Evolutionary conservation across 2,113 vertebrate genomes (phyloP).

Genomic region (Epinephelus fuscoguttatus): DNA sequence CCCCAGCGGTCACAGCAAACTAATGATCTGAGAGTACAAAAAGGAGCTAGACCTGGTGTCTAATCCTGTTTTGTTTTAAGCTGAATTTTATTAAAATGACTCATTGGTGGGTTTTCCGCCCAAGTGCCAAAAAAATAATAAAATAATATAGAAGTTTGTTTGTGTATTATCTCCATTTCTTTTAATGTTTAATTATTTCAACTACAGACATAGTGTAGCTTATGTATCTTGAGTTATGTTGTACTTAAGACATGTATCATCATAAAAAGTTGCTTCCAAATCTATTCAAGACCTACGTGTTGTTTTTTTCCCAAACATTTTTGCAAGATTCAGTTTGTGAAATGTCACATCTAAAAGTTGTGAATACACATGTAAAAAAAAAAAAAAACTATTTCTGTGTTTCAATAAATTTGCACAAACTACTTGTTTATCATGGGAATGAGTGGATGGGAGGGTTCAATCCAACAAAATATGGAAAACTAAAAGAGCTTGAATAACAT

Average conservation of each 20-base stretch:
- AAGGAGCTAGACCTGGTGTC: background rate
- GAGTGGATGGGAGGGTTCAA: background rate
- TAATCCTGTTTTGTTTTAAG: background rate
- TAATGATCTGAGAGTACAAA: background rate
- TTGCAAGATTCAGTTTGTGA: background rate
- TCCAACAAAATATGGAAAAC: background rate
- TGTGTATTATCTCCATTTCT: background rate
- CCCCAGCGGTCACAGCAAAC: background rate
- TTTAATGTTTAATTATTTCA: background rate
- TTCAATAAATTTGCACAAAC: background rate
- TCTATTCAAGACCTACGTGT: too few relatives aligned
- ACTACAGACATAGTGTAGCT: background rate
- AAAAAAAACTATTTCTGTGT: background rate
- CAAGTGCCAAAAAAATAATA: background rate
- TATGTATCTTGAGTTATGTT: background rate
- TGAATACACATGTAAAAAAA: background rate
- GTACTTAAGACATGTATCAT: background rate
- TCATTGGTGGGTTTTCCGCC: background rate
- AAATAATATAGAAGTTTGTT: too few relatives aligned
- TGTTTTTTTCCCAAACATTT: too few relatives aligned
- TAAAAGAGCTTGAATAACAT: background rate
- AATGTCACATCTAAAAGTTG: too few relatives aligned
- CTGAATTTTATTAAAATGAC: background rate
- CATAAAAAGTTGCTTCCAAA: too few relatives aligned
- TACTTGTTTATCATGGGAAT: background rate